Conservation (phyloP, 2,888 invertebrate species). For the Drosophila nigritarsus region DNA sequence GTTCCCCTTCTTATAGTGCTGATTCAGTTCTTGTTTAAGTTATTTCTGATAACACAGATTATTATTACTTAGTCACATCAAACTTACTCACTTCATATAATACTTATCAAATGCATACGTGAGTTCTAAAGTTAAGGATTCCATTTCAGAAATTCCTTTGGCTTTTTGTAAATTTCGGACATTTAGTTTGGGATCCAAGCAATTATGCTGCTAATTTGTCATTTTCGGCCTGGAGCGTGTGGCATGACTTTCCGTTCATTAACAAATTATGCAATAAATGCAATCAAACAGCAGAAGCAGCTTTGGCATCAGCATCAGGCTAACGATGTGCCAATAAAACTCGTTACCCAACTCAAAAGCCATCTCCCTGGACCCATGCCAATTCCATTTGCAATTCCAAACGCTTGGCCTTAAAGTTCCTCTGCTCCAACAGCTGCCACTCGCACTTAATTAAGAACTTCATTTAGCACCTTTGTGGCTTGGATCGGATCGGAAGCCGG, state of each 20-base stretch:
- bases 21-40: not conserved
- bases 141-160: constrained; percentile 23
- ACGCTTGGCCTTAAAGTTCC: constrained; percentile 24
- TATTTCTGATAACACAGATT: not conserved
- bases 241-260: constrained; percentile 61
- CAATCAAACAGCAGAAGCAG: constrained; percentile 57
- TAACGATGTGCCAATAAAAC: constrained; percentile 76
- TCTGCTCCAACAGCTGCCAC: constrained; percentile 56
- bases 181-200: constrained; percentile 16
- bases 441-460: constrained; percentile 81
- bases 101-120: not conserved
- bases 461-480: constrained; percentile 74
- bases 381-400: constrained; percentile 45
- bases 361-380: constrained; percentile 23
- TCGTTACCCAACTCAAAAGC: constrained; percentile 28
- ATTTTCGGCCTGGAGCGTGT: constrained; percentile 64
- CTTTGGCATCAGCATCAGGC: constrained; percentile 17
- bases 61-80: not conserved
- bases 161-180: constrained; percentile 4
- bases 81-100: not conserved
- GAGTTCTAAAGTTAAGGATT: not conserved
- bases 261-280: constrained; percentile 78
- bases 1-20: not conserved
- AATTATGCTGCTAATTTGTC: constrained; percentile 70
- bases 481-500: constrained; percentile 54